A percentile compares a stretch with the other conserved stretches of the same genome.
phyloP scores from a whole-genome alignment of 2,797 vertebrate species.

The Schizopygopsis malacanthus region DNA sequence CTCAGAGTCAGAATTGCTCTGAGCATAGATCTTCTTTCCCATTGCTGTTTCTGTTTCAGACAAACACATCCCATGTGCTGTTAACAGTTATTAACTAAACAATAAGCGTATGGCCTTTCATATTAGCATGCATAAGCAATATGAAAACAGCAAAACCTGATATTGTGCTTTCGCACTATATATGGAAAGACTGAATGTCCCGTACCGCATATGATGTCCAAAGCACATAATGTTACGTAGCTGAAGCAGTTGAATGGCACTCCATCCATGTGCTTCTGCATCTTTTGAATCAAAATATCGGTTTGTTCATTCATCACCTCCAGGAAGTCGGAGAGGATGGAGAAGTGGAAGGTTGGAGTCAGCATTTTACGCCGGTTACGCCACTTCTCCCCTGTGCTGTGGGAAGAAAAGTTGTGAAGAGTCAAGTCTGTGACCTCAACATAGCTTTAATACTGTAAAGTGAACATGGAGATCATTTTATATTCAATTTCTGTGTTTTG shows the following conservation, averaged over 20 bases:
- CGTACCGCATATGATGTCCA: constrained; percentile 89
- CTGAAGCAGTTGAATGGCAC: constrained; percentile 81
- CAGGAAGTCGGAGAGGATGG: constrained; percentile 84
- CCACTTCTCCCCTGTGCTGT: constrained; percentile 85
- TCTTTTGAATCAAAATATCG: constrained; percentile 77
- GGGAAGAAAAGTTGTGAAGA: constrained; percentile 26
- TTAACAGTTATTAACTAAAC: not conserved
- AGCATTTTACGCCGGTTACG: constrained; percentile 83
- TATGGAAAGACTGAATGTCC: constrained; percentile 7
- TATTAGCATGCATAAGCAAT: not conserved
- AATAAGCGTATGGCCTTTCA: not conserved
- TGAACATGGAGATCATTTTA: not conserved
- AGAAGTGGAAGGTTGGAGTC: constrained; percentile 86
- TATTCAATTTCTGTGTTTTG: not conserved
- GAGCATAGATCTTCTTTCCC: constrained; percentile 82
- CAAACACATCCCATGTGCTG: not conserved
- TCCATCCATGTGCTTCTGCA: constrained; percentile 75
- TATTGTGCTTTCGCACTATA: not conserved
- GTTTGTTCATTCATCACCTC: constrained; percentile 88
- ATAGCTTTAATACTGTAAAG: not conserved
- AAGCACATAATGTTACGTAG: constrained; percentile 80
- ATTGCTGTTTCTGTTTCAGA: constrained; percentile 83
- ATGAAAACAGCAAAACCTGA: not conserved
- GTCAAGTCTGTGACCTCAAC: not conserved
- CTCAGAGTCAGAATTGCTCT: constrained; percentile 81